Evolutionary conservation across 2,797 vertebrate genomes (phyloP).

Genomic region (Gobio occitaniae): DNA sequence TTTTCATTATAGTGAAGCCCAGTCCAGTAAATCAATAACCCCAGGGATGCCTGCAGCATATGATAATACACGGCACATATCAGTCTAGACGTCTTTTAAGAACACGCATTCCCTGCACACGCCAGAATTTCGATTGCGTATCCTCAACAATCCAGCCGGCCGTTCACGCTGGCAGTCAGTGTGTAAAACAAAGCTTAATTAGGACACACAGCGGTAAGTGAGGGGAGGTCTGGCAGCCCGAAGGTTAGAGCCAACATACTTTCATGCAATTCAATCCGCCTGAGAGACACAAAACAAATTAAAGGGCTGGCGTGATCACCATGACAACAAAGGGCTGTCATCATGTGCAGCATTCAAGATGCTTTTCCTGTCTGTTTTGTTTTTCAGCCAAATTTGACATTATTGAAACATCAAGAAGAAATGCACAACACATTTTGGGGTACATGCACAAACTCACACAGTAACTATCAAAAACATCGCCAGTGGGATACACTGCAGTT

Average conservation of each 20-base stretch:
- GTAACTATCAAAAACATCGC: slow-evolving; percentile 23
- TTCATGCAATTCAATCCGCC: slow-evolving; percentile 50
- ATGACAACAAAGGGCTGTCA: slow-evolving; percentile 54
- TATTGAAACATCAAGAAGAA: slow-evolving; percentile 22
- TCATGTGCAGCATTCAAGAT: slow-evolving; percentile 32
- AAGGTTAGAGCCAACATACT: slow-evolving; percentile 44
- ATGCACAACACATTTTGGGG: neutral
- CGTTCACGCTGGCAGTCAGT: slow-evolving; percentile 12
- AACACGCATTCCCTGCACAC: slow-evolving; percentile 1
- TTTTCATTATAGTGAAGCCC: slow-evolving; percentile 36
- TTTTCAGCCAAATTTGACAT: slow-evolving; percentile 16
- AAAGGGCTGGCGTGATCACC: slow-evolving; percentile 43
- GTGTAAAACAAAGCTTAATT: slow-evolving; percentile 48
- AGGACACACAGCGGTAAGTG: slow-evolving; percentile 43
- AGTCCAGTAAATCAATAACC: slow-evolving; percentile 35
- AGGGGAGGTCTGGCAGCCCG: slow-evolving; percentile 22
- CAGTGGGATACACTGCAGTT: neutral
- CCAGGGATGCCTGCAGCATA: slow-evolving; percentile 12
- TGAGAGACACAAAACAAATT: slow-evolving; percentile 42
- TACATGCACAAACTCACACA: neutral
- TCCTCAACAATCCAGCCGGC: slow-evolving; percentile 2
- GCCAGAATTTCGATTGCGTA: neutral
- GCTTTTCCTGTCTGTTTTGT: slow-evolving; percentile 22
- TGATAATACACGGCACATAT: slow-evolving; percentile 14
- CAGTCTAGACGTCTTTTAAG: slow-evolving; percentile 33